Percentiles rank a stretch among this genome's conserved stretches.
Conservation (phyloP, 1,140 invertebrate species). For the Neotoxoptera formosana region DNA sequence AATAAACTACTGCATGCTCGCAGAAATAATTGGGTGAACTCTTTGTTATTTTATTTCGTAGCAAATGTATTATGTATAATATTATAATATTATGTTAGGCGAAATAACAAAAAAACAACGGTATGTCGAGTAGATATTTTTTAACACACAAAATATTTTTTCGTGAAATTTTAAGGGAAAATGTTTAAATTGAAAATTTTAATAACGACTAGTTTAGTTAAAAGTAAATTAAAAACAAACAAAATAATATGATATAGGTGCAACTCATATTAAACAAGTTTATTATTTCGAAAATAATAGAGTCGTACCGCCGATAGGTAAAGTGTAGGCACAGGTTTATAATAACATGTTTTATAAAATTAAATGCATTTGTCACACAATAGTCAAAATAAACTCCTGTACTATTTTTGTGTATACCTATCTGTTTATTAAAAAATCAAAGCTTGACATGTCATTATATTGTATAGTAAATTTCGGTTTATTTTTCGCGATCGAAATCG, state of each 20-base stretch:
- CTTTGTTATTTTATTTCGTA: conserved; percentile 4
- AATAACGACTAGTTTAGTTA: background rate
- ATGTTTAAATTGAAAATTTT: background rate
- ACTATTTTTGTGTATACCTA: too few relatives aligned
- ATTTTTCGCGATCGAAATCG: background rate
- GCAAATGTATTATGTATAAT: background rate
- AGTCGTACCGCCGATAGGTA: background rate
- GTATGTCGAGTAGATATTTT: background rate
- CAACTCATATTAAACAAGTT: background rate
- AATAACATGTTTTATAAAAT: background rate
- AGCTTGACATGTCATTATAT: background rate
- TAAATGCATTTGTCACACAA: background rate
- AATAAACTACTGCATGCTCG: background rate
- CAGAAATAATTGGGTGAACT: background rate
- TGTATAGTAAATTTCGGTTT: background rate
- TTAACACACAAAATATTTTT: background rate
- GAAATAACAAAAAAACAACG: background rate
- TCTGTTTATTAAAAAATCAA: background rate
- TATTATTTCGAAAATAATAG: background rate
- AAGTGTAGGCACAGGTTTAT: background rate
- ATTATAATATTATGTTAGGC: background rate
- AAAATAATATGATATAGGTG: background rate
- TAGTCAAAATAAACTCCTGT: background rate
- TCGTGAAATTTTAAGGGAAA: background rate
- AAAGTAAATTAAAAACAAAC: background rate